These are phyloP conservation scores for Rhinopomastus cyanomelas DNA, from an alignment of 2,113 vertebrate genomes.

Conservation along the genomic window DNA sequence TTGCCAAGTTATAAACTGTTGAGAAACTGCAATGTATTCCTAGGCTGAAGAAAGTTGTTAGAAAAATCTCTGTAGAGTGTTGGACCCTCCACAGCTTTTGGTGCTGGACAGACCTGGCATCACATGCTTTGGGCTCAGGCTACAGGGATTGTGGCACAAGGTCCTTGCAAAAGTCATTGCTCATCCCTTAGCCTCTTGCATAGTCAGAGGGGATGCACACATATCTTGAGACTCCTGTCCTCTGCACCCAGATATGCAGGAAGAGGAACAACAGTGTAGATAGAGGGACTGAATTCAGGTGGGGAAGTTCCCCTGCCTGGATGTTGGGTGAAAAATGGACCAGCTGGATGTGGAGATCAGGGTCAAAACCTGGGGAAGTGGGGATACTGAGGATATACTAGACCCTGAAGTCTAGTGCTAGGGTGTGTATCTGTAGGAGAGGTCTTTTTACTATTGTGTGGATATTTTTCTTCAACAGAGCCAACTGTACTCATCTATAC, in stretches of 20 bases:
- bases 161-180: neutral
- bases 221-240: neutral
- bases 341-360: neutral
- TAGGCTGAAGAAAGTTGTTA: neutral
- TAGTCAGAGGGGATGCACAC: neutral
- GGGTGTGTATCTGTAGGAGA: neutral
- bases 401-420: neutral
- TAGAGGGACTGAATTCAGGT: neutral
- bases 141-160: neutral
- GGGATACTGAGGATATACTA: neutral
- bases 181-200: neutral
- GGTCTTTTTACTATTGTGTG: neutral
- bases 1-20: slow-evolving; percentile 33
- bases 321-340: neutral
- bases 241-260: neutral
- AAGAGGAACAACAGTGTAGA: neutral
- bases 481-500: neutral
- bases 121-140: neutral
- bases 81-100: neutral
- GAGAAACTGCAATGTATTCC: neutral
- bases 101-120: neutral
- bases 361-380: neutral
- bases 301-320: neutral
- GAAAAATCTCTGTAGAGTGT: neutral
- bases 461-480: neutral